Evolutionary conservation across 2,797 vertebrate genomes (phyloP).

Genomic region (Pipistrellus nathusii): DNA sequence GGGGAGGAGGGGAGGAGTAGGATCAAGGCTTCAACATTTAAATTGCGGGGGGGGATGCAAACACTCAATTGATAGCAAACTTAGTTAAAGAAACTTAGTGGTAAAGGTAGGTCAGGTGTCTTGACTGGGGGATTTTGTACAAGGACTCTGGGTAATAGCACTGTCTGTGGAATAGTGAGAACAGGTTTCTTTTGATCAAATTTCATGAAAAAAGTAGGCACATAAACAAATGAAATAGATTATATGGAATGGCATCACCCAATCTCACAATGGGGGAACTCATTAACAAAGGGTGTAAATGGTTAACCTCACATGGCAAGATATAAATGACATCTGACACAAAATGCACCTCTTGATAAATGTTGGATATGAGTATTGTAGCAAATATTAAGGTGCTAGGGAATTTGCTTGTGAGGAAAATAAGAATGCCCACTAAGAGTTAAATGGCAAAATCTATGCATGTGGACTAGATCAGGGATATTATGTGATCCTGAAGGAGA

Average conservation of each 20-base stretch:
- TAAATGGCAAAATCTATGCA: neutral
- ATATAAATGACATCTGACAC: neutral
- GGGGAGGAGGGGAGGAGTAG: too few species aligned
- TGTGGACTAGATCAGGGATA: neutral
- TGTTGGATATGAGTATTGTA: neutral
- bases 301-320: neutral
- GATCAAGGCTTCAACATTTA: neutral
- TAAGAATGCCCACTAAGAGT: neutral
- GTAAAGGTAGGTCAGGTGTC: neutral
- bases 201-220: neutral
- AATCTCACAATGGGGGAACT: neutral
- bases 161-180: neutral
- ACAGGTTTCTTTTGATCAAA: neutral
- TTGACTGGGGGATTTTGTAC: neutral
- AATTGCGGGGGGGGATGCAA: neutral
- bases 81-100: neutral
- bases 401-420: neutral
- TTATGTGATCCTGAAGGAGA: neutral
- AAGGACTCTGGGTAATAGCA: neutral
- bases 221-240: neutral
- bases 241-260: neutral
- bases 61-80: neutral
- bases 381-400: neutral
- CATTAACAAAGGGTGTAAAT: neutral
- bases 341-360: neutral